phyloP scores from a whole-genome alignment of 2,888 invertebrate species.

The Yponomeuta sedellus region DNA sequence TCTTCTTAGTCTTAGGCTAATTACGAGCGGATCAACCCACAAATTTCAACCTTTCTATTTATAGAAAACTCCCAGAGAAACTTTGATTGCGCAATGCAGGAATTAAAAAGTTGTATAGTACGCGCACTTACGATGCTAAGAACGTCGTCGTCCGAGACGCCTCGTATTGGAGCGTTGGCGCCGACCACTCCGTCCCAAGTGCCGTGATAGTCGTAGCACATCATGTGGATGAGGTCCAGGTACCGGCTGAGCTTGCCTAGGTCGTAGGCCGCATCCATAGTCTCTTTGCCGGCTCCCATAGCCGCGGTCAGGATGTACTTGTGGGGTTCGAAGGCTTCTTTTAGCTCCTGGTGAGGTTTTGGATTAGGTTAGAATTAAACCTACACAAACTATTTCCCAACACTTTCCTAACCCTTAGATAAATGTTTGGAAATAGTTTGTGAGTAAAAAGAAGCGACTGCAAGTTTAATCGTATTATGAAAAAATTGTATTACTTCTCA shows the following conservation, averaged over 20 bases:
- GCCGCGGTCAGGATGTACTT: conserved; percentile 87
- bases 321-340: conserved; percentile 80
- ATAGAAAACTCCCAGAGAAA: too few species aligned
- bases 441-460: too few species aligned
- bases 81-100: too few species aligned
- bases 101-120: background rate
- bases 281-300: conserved; percentile 84
- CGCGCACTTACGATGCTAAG: conserved; percentile 80
- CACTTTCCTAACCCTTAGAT: too few species aligned
- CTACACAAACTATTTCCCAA: too few species aligned
- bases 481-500: too few species aligned
- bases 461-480: too few species aligned
- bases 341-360: conserved; percentile 76
- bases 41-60: too few species aligned
- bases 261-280: conserved; percentile 87
- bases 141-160: conserved; percentile 63
- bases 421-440: too few species aligned
- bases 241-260: conserved; percentile 81
- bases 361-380: too few species aligned
- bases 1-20: too few species aligned
- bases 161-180: conserved; percentile 85
- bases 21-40: too few species aligned
- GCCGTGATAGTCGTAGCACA: conserved; percentile 94
- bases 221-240: conserved; percentile 85
- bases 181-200: conserved; percentile 86